Base-by-base conservation (phyloP, 2,797 vertebrate genomes). In the Anguilla anguilla region DNA sequence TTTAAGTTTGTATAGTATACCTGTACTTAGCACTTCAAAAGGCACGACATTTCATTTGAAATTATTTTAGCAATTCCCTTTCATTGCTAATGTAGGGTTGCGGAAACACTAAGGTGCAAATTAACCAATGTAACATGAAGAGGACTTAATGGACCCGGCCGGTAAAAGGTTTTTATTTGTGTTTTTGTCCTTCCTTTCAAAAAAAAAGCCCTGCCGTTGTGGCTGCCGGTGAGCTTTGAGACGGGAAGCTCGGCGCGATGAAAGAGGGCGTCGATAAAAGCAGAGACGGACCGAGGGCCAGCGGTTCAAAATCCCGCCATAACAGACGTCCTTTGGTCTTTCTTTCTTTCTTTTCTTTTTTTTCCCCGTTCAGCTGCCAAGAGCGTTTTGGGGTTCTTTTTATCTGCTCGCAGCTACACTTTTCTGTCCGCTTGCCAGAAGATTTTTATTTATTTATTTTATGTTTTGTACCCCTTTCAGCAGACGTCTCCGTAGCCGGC, bases 361-460 rank as follows among this genome's bases (percentile, higher is more conserved):
- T 17, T 39, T 2, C 2, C 35, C 39, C 39, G 39, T 39, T 85
- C 74, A 22, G 13, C 74, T 85, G 55, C 83, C 83, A 85, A 39
- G 55, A 13, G 83, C 57, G 10, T 84, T 84, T 84, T 84, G 83
- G 55, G 55, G 22, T 59, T 85, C 17, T 9, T 61, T 61, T 61
- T 61, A 64, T 85, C 28, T 61, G 55, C 55, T 43, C 35, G 6
- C 74, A 2, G 57, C 55, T 61, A 35, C 55, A 31, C 31, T 85
- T 64, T 43, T 43, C 83, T 85, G 55, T 85, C 83, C 15, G 57
- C 31, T 57, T 61, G 31, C 83, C 83, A 85, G 28, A 10, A 53
- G 82, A 6, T 51, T 51, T 10, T 51, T 17, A 19, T 17, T 61
- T 61, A 19, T 25, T 61, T 61, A 6, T 61, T 61, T 25, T 17